phyloP scores from a whole-genome alignment of 2,888 invertebrate genomes.

The Embidobia sp. region DNA sequence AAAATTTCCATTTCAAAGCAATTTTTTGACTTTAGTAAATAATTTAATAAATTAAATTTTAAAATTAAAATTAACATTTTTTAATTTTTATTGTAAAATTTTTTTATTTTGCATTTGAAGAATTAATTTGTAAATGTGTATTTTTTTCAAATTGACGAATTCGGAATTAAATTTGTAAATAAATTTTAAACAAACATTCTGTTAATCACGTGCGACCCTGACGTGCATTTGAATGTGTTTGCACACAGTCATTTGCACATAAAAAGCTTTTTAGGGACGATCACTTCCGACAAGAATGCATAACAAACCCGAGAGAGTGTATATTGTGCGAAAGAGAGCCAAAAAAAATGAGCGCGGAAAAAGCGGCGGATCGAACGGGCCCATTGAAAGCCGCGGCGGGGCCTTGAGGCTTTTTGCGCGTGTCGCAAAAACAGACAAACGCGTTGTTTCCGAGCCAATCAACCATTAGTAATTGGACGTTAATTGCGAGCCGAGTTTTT shows the following conservation, averaged over 20 bases:
- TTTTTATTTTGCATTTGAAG: no score
- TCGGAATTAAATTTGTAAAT: no score
- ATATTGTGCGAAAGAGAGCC: slow-evolving; percentile 13
- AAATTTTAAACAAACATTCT: no score
- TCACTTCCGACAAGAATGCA: slow-evolving; percentile 27
- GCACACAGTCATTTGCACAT: background rate
- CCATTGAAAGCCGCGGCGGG: slow-evolving; percentile 40
- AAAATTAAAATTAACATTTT: no score
- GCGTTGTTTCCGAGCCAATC: slow-evolving; percentile 25
- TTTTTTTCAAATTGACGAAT: no score
- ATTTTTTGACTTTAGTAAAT: no score
- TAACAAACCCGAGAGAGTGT: slow-evolving; percentile 18
- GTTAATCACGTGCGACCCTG: slow-evolving; percentile 25
- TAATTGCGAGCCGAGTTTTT: slow-evolving; percentile 29
- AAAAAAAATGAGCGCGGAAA: slow-evolving; percentile 39
- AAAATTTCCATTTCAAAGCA: no score
- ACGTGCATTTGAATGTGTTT: slow-evolving; percentile 3
- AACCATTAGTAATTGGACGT: slow-evolving; percentile 50
- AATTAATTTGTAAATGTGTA: no score
- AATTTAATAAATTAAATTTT: no score
- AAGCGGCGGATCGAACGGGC: slow-evolving; percentile 54
- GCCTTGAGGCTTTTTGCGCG: slow-evolving; percentile 41
- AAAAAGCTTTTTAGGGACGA: slow-evolving; percentile 18
- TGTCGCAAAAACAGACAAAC: slow-evolving; percentile 28
- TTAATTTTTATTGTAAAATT: no score